Evolutionary conservation across 1,140 invertebrate species (phyloP).

Genomic region (Lepidurus packardi): DNA sequence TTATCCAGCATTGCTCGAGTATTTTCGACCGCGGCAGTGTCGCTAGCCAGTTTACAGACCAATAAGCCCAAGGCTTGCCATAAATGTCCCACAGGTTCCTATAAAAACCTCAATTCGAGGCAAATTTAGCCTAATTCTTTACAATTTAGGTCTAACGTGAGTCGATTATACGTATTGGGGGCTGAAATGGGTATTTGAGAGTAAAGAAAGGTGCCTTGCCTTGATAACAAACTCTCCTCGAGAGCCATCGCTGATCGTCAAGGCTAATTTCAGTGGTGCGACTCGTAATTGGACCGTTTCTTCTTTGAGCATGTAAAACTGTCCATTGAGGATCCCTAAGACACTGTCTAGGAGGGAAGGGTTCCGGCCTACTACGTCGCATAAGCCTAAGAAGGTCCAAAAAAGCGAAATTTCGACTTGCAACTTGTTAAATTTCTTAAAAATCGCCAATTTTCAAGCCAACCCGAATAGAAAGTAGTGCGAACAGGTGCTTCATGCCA

Average conservation of each 20-base stretch:
- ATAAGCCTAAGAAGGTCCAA: neutral
- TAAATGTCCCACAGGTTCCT: neutral
- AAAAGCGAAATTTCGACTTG: neutral
- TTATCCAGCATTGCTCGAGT: neutral
- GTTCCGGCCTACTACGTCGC: neutral
- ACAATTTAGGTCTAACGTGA: too few species aligned
- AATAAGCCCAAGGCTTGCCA: neutral
- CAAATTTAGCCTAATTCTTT: too few species aligned
- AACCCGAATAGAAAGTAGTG: neutral
- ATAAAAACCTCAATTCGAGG: neutral
- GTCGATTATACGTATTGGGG: too few species aligned
- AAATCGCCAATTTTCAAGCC: neutral
- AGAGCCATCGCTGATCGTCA: neutral
- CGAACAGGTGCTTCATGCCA: neutral
- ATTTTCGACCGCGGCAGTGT: neutral
- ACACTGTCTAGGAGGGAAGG: neutral
- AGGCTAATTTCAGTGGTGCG: neutral
- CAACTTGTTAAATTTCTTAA: neutral
- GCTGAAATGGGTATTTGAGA: too few species aligned
- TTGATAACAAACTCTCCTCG: neutral
- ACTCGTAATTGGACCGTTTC: neutral
- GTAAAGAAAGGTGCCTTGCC: neutral
- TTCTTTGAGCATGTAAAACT: neutral
- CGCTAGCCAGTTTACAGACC: neutral
- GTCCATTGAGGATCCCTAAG: neutral